Evolutionary conservation across 1,140 invertebrate species (phyloP).

Genomic region (Pseudomyrmex dendroicus): DNA sequence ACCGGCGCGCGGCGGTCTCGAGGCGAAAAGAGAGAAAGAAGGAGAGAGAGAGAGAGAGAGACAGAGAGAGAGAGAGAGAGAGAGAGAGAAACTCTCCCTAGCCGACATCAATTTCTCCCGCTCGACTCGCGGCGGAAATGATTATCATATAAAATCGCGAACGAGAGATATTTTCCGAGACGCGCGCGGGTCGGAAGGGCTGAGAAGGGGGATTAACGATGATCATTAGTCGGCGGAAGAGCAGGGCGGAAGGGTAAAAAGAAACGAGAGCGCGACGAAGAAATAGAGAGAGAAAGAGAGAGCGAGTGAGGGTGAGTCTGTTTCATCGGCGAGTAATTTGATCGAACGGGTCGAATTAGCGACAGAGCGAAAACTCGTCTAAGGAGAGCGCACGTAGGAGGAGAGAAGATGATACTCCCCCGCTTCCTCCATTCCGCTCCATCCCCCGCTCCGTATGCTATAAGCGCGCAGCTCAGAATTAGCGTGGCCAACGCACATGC

Average conservation of each 20-base stretch:
- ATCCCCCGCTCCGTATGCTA: slow-evolving; percentile 64
- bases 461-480: slow-evolving; percentile 79
- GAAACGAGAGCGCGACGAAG: slow-evolving; percentile 12
- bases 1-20: slow-evolving; percentile 27
- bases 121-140: slow-evolving; percentile 39
- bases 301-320: slow-evolving; percentile 22
- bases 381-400: slow-evolving; percentile 71
- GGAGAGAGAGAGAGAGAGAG: no score
- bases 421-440: background rate
- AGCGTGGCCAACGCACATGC: slow-evolving; percentile 81
- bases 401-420: slow-evolving; percentile 46
- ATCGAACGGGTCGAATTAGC: slow-evolving; percentile 71
- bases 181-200: slow-evolving; percentile 36
- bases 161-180: slow-evolving; percentile 39
- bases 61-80: no score
- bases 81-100: background rate
- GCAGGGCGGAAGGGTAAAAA: slow-evolving; percentile 55
- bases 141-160: slow-evolving; percentile 60
- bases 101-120: slow-evolving; percentile 24
- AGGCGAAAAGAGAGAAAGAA: background rate
- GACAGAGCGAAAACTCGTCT: slow-evolving; percentile 70
- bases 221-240: slow-evolving; percentile 61
- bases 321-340: slow-evolving; percentile 67
- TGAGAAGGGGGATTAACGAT: slow-evolving; percentile 66
- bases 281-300: background rate